These are phyloP conservation scores for Chondrilla cf. caribensis DNA, from an alignment of 37 sponge, comb jelly and placozoan species.

Conservation along the genomic window DNA sequence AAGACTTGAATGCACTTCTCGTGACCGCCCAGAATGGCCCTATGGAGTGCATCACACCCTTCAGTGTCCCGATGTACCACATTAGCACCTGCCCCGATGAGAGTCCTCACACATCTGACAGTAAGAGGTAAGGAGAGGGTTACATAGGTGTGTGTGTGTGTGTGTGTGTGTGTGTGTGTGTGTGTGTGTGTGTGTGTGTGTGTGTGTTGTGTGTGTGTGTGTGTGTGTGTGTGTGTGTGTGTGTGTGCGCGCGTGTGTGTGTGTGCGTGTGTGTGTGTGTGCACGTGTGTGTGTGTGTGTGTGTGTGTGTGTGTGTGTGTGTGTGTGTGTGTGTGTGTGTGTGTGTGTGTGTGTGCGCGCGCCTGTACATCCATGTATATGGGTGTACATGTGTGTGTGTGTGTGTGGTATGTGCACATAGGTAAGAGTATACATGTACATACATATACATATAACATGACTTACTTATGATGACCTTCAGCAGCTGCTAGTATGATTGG, in stretches of 20 bases:
- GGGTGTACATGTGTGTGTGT: not conserved
- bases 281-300: too few relatives aligned
- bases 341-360: not conserved
- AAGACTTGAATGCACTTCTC: slow-evolving; percentile 1
- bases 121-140: not conserved
- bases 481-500: slow-evolving; percentile 17
- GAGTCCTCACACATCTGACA: not conserved
- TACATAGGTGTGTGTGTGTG: not conserved
- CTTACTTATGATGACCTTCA: slow-evolving; percentile 19
- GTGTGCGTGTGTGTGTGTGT: too few relatives aligned
- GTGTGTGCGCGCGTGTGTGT: too few relatives aligned
- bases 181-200: too few relatives aligned
- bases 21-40: slow-evolving; percentile 10
- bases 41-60: slow-evolving; percentile 11
- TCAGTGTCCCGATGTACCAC: not conserved
- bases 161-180: not conserved
- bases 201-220: too few relatives aligned
- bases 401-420: not conserved
- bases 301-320: too few relatives aligned
- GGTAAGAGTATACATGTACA: not conserved
- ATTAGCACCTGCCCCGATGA: not conserved
- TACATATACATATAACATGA: too few relatives aligned
- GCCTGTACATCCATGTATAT: not conserved
- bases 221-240: too few relatives aligned
- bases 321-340: too few relatives aligned